Evolutionary conservation across 2,888 invertebrate species (phyloP).

Genomic region (Agrotis puta): DNA sequence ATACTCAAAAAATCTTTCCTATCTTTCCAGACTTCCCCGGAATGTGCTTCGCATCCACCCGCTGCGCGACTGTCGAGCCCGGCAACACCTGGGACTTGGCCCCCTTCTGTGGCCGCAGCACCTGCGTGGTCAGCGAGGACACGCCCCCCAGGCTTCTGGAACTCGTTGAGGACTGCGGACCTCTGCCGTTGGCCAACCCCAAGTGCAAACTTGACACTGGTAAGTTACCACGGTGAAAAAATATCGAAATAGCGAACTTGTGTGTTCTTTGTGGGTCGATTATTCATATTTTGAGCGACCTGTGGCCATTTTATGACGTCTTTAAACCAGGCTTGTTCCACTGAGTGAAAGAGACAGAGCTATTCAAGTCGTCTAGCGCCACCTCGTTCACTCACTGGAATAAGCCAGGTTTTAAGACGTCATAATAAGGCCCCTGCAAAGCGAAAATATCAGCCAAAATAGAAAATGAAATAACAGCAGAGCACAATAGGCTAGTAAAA

Average conservation of each 20-base stretch:
- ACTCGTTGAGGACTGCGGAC: conserved; percentile 97
- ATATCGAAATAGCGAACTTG: neutral
- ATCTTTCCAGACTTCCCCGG: conserved; percentile 94
- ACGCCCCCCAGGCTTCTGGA: conserved; percentile 94
- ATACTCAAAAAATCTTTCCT: neutral
- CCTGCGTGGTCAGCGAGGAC: conserved; percentile 95
- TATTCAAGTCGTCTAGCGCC: no score
- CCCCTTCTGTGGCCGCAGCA: conserved; percentile 97
- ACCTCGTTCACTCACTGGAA: no score
- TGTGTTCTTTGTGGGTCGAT: neutral
- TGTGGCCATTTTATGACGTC: no score
- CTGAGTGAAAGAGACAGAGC: no score
- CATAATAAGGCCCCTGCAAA: no score
- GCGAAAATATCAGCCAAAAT: no score
- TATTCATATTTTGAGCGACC: no score
- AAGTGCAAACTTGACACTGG: conserved; percentile 95
- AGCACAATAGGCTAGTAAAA: no score
- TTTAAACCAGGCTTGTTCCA: no score
- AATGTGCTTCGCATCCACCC: conserved; percentile 97
- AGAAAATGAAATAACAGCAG: no score
- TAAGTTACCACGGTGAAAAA: conserved; percentile 54
- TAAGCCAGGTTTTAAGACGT: no score
- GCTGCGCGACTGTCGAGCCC: conserved; percentile 96
- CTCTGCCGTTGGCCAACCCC: conserved; percentile 96
- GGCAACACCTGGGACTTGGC: conserved; percentile 96